Evolutionary conservation across 2,888 invertebrate species (phyloP), one percentile per base, ranked within the genome.

Genomic region (Microctonus hyperodae): DNA sequence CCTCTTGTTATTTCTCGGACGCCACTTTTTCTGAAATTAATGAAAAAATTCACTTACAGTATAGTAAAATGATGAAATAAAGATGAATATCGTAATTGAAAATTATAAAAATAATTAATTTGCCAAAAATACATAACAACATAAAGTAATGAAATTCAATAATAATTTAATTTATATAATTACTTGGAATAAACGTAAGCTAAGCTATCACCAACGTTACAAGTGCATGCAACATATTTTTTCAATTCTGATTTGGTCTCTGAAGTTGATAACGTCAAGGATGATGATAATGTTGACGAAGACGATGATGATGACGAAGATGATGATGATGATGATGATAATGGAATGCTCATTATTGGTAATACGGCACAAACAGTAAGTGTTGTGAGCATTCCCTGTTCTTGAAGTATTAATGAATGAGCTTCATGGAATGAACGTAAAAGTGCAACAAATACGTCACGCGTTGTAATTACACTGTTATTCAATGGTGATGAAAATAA

Each of bases 151-250:
- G 28, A 28, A 28, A 28, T 28, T 28, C 28, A 28, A 28, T 7
- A 28, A 28, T 5, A 28, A 28, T 5, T 28, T 28, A 5, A 16
- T 22, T 22, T 50, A 25, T 3, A n/a, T 28, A 67, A 60, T 74
- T 86, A 88, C 78, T 90, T 89, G 10, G 90, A 88, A 85, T 93
- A 94, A 66, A 96, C 92, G 80, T 94, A 96, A n/a, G 93, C 94
- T 72, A 95, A 86, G 55, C 93, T 93, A 81, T 96, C 95, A 0
- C 95, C 95, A 22, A 96, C 94, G 83, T 95, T 96, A 80, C 95
- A 94, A 58, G 92, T 90, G 81, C 95, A 95, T 44, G 93, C 92
- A 56, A 92, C 87, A 79, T 90, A 91, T 75, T 87, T 87, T 60
- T 84, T 85, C 61, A 81, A 72, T 55, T 68, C 70, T 62, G 76